Conservation (phyloP, 2,888 invertebrate species). For the Crossocerus cetratus region DNA sequence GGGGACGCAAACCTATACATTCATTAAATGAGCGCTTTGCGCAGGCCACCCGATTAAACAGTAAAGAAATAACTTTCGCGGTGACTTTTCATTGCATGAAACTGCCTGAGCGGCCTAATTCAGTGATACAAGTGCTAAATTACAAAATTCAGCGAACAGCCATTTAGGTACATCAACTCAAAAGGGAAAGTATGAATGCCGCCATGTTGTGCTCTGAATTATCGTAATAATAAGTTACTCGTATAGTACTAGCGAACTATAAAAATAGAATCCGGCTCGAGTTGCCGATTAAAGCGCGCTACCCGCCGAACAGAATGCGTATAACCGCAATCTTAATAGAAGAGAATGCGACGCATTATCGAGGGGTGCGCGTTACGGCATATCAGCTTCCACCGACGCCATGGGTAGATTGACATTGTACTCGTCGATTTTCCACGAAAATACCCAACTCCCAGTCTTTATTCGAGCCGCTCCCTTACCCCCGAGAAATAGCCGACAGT, state of each 20-base stretch:
- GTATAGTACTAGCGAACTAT: not conserved
- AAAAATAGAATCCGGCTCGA: too few relatives aligned
- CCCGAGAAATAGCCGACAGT: not conserved
- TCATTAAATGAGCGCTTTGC: too few relatives aligned
- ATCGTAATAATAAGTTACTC: constrained; percentile 13
- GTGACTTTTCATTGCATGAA: too few relatives aligned
- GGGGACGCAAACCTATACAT: too few relatives aligned
- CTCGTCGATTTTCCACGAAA: not conserved
- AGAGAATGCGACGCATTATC: not conserved
- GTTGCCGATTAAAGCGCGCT: too few relatives aligned
- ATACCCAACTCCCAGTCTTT: not conserved
- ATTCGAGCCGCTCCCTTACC: not conserved
- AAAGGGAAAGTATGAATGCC: constrained; percentile 39
- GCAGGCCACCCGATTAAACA: too few relatives aligned
- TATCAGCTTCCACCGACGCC: constrained; percentile 40
- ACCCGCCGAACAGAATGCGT: too few relatives aligned
- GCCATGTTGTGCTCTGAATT: constrained; percentile 47
- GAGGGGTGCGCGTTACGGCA: not conserved
- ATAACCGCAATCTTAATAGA: too few relatives aligned
- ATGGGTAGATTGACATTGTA: constrained; percentile 24
- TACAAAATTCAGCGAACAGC: too few relatives aligned
- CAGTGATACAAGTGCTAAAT: too few relatives aligned
- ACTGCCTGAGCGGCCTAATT: too few relatives aligned
- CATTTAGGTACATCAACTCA: not conserved
- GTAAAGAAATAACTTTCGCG: too few relatives aligned